Evolutionary conservation across 2,113 vertebrate genomes (phyloP).

Genomic region (Salminus brasiliensis): DNA sequence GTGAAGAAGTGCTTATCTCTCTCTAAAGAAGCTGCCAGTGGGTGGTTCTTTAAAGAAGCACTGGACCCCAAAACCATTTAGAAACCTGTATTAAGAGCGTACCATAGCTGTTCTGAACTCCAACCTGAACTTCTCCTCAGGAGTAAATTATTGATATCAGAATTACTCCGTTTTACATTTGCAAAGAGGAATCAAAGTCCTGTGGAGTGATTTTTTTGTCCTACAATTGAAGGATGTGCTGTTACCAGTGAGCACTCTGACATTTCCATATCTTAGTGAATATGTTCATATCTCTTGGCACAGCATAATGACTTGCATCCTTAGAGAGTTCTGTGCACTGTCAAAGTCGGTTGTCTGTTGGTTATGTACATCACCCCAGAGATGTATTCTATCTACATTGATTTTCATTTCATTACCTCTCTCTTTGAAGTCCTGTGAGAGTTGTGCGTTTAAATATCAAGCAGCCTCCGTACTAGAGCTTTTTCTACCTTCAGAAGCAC

Average conservation of each 20-base stretch:
- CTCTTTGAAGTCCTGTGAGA: conserved; percentile 41
- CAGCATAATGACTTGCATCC: conserved; percentile 60
- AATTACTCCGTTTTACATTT: conserved; percentile 42
- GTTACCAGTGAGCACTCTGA: conserved; percentile 37
- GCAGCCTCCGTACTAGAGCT: conserved; percentile 52
- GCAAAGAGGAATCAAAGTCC: conserved; percentile 33
- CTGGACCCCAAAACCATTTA: too few relatives aligned
- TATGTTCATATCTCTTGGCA: conserved; percentile 58
- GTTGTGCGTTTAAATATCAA: conserved; percentile 49
- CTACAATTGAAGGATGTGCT: conserved; percentile 11
- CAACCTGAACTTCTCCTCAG: too few relatives aligned
- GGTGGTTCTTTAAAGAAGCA: too few relatives aligned
- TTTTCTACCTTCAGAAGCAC: conserved; percentile 51
- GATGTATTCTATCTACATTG: conserved; percentile 63
- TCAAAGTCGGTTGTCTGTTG: conserved; percentile 66
- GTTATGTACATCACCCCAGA: conserved; percentile 66
- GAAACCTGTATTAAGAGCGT: too few relatives aligned
- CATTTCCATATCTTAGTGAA: conserved; percentile 52
- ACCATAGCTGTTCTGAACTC: too few relatives aligned
- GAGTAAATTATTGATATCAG: too few relatives aligned
- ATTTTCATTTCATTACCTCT: conserved; percentile 62
- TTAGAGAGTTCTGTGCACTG: conserved; percentile 55
- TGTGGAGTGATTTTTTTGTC: conserved; percentile 30
- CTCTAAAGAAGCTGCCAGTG: too few relatives aligned
- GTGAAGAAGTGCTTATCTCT: too few relatives aligned